These are phyloP conservation scores for Leptarthrus brevirostris DNA, from an alignment of 2,888 invertebrate genomes.

Conservation along the genomic window DNA sequence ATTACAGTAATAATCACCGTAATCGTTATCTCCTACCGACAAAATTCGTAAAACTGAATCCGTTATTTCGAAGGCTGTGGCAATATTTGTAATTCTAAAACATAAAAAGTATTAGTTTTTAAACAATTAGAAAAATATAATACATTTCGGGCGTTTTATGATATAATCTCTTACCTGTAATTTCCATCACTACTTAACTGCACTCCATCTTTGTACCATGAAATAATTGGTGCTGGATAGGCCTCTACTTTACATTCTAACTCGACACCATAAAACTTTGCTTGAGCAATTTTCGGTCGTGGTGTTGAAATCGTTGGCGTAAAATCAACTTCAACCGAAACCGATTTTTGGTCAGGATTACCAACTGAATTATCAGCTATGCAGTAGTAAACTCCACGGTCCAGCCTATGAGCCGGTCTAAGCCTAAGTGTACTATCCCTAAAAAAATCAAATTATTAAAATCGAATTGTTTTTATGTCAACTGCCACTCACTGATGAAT, in stretches of 20 bases:
- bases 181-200: constrained; percentile 49
- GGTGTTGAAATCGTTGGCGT: constrained; percentile 63
- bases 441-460: constrained; percentile 27
- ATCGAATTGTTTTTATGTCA: constrained; percentile 1
- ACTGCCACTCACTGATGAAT: constrained; percentile 47
- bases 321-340: constrained; percentile 65
- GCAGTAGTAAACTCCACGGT: constrained; percentile 65
- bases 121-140: too few relatives aligned
- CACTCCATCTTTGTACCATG: constrained; percentile 59
- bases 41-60: constrained; percentile 63
- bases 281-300: constrained; percentile 65
- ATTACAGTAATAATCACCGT: constrained; percentile 65
- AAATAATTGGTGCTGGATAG: constrained; percentile 64
- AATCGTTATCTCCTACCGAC: constrained; percentile 61
- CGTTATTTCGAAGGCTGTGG: constrained; percentile 63
- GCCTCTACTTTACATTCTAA: constrained; percentile 65
- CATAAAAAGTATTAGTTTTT: background rate
- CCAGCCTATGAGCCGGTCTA: constrained; percentile 61
- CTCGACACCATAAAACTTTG: constrained; percentile 61
- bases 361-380: constrained; percentile 65
- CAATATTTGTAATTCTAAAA: constrained; percentile 61
- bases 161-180: constrained; percentile 53
- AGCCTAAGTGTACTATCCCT: constrained; percentile 62
- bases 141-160: too few relatives aligned
- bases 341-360: constrained; percentile 61